Conservation (phyloP, 2,797 vertebrate genomes). For the Lutjanus argentimaculatus region DNA sequence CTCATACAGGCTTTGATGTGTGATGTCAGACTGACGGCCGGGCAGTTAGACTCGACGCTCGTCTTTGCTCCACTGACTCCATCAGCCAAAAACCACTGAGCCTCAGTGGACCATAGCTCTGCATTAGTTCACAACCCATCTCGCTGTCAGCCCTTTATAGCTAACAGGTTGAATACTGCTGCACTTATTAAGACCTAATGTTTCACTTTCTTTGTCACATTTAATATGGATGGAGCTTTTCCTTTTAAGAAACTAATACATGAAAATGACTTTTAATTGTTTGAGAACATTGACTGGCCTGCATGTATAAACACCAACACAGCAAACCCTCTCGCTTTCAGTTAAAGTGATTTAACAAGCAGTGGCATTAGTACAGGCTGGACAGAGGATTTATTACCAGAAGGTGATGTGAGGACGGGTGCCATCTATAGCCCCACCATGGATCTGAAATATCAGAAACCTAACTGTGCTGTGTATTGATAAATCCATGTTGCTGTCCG, state of each 20-base stretch:
- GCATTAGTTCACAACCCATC: slow-evolving; percentile 40
- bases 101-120: slow-evolving; percentile 55
- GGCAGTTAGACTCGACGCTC: slow-evolving; percentile 40
- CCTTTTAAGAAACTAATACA: neutral
- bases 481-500: too few species aligned
- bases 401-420: too few species aligned
- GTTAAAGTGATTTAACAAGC: neutral
- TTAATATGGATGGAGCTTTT: neutral
- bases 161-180: slow-evolving; percentile 49
- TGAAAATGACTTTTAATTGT: slow-evolving; percentile 9
- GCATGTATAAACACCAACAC: neutral
- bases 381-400: too few species aligned
- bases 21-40: slow-evolving; percentile 61
- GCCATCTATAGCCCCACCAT: too few species aligned
- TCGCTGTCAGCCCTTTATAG: slow-evolving; percentile 51
- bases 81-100: slow-evolving; percentile 61
- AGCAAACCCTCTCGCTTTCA: neutral
- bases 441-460: too few species aligned
- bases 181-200: slow-evolving; percentile 34
- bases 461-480: too few species aligned
- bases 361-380: too few species aligned
- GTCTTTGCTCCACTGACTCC: slow-evolving; percentile 69
- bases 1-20: slow-evolving; percentile 69
- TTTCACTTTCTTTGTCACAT: slow-evolving; percentile 7
- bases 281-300: neutral